Evolutionary conservation across 2,888 invertebrate genomes (phyloP).

Genomic region (Timema podura): DNA sequence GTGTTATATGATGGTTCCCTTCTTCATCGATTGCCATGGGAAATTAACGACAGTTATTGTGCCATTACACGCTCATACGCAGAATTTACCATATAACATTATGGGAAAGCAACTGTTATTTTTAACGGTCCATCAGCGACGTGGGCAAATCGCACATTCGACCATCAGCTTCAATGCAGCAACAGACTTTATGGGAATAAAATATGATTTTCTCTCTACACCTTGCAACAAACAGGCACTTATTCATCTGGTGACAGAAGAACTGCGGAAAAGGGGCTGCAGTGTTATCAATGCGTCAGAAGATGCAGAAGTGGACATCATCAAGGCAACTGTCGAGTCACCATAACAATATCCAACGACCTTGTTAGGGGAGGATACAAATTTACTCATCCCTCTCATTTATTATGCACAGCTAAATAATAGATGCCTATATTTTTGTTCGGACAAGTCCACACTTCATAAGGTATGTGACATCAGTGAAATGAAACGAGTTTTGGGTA

Average conservation of each 20-base stretch:
- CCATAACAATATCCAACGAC: not conserved
- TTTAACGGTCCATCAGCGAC: not conserved
- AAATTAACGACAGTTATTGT: not conserved
- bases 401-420: not conserved
- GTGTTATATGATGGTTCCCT: not conserved
- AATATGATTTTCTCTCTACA: not conserved
- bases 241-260: not conserved
- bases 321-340: not conserved
- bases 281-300: not conserved
- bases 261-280: not conserved
- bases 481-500: no score
- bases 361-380: not conserved
- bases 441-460: no score
- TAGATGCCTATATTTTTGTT: not conserved
- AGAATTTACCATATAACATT: not conserved
- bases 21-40: not conserved
- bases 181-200: not conserved
- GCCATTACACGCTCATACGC: not conserved
- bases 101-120: not conserved
- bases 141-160: not conserved
- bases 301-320: not conserved
- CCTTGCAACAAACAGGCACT: not conserved
- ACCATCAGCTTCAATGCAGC: not conserved
- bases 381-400: not conserved
- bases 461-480: no score